A percentile compares a stretch with the other conserved stretches of the same genome.
These are phyloP conservation scores for Drosophila robusta DNA, from an alignment of 2,888 invertebrate species.

Conservation along the genomic window DNA sequence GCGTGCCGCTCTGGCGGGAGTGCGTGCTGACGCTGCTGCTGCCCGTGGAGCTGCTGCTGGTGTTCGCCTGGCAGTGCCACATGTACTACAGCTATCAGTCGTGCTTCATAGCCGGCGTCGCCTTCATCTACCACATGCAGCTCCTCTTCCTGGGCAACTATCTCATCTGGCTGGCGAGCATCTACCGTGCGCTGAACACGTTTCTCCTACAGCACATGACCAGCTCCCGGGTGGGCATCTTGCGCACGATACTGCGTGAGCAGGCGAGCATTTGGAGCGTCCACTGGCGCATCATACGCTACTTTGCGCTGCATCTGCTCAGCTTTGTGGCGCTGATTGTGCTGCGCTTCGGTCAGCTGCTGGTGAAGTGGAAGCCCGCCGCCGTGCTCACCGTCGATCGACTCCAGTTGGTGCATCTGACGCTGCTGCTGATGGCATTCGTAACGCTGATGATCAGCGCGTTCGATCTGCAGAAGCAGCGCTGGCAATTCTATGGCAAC, in stretches of 20 bases:
- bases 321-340: constrained; percentile 40
- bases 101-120: constrained; percentile 41
- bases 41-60: constrained; percentile 27
- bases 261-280: constrained; percentile 31
- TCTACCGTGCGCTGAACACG: constrained; percentile 50
- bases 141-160: constrained; percentile 61
- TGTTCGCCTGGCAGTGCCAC: constrained; percentile 53
- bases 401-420: constrained; percentile 23
- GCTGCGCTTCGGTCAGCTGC: not conserved
- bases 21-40: constrained; percentile 40
- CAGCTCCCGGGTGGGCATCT: constrained; percentile 20
- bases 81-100: constrained; percentile 59
- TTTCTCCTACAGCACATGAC: constrained; percentile 51
- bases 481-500: constrained; percentile 22
- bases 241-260: constrained; percentile 38
- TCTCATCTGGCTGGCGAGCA: constrained; percentile 56
- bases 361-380: not conserved
- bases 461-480: constrained; percentile 44
- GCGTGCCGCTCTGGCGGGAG: constrained; percentile 48
- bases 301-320: constrained; percentile 47
- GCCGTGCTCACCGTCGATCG: constrained; percentile 35
- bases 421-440: constrained; percentile 30
- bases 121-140: constrained; percentile 42
- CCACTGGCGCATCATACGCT: constrained; percentile 43
- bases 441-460: constrained; percentile 31